Evolutionary conservation across 2,888 invertebrate species (phyloP).

Genomic region (Himalopsyche kuldschensis): DNA sequence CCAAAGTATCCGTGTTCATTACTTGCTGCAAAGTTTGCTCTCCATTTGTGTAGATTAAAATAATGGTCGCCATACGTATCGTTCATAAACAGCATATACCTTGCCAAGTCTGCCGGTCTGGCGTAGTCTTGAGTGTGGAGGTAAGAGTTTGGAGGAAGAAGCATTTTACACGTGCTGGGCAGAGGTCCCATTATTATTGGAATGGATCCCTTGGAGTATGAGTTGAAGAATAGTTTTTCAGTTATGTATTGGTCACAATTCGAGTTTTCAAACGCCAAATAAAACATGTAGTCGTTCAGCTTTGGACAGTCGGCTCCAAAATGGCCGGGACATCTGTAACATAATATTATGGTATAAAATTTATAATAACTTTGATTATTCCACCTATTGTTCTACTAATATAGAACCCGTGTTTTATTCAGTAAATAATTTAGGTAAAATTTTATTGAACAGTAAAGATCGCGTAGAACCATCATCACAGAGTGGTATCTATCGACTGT

Average conservation of each 20-base stretch:
- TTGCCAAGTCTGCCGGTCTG: conserved; percentile 55
- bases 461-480: too few relatives aligned
- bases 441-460: too few relatives aligned
- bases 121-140: conserved; percentile 62
- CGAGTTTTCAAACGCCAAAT: conserved; percentile 71
- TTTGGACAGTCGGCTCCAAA: conserved; percentile 61
- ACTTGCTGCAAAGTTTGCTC: conserved; percentile 56
- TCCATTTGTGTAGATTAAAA: conserved; percentile 62
- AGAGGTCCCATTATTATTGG: conserved; percentile 68
- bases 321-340: conserved; percentile 66
- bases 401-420: too few relatives aligned
- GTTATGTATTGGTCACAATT: conserved; percentile 71
- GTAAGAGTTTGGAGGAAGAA: conserved; percentile 67
- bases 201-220: conserved; percentile 63
- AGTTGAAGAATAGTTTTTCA: conserved; percentile 71
- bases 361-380: too few relatives aligned
- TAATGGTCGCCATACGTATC: conserved; percentile 48
- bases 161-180: conserved; percentile 48
- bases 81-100: conserved; percentile 56
- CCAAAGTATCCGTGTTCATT: conserved; percentile 73
- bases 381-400: too few relatives aligned
- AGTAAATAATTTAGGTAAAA: too few relatives aligned
- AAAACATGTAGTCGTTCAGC: conserved; percentile 65
- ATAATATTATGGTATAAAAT: conserved; percentile 9
- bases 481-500: too few relatives aligned